Conservation (phyloP, 2,888 invertebrate species). For the Agelastica alni region DNA sequence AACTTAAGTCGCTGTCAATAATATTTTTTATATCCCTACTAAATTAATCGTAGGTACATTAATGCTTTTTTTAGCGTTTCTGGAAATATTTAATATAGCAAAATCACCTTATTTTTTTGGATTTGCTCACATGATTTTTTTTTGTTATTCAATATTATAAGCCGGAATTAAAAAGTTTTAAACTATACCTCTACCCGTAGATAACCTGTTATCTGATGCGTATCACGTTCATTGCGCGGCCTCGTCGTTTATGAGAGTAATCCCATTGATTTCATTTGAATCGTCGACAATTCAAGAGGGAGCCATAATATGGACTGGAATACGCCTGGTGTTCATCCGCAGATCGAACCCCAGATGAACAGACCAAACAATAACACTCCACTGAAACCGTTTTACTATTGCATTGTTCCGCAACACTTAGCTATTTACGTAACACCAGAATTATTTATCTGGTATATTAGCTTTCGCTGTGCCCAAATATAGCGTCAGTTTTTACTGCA, state of each 20-base stretch:
- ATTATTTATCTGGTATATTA: no score
- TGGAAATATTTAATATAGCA: no score
- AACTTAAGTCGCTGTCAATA: no score
- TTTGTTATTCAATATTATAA: no score
- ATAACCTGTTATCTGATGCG: constrained; percentile 11
- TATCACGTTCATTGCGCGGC: constrained; percentile 13
- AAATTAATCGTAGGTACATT: no score
- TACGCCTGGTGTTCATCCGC: constrained; percentile 11
- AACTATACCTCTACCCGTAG: background rate
- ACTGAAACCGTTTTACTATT: constrained; percentile 32
- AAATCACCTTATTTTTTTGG: no score
- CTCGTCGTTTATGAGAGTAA: constrained; percentile 31
- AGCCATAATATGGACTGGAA: constrained; percentile 17
- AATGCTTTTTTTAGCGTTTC: no score
- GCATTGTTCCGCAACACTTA: constrained; percentile 39
- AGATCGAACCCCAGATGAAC: constrained; percentile 19
- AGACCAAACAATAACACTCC: constrained; percentile 37
- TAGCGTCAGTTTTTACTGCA: no score
- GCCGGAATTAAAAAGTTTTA: no score
- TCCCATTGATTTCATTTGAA: constrained; percentile 40
- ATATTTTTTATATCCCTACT: no score
- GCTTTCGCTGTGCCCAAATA: no score
- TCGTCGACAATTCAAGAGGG: constrained; percentile 38
- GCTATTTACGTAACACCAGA: constrained; percentile 38
- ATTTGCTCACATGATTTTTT: no score